Percentiles rank a stretch among this genome's conserved stretches.
phyloP scores from a whole-genome alignment of 2,888 invertebrate species.

The Tipula confusa region DNA sequence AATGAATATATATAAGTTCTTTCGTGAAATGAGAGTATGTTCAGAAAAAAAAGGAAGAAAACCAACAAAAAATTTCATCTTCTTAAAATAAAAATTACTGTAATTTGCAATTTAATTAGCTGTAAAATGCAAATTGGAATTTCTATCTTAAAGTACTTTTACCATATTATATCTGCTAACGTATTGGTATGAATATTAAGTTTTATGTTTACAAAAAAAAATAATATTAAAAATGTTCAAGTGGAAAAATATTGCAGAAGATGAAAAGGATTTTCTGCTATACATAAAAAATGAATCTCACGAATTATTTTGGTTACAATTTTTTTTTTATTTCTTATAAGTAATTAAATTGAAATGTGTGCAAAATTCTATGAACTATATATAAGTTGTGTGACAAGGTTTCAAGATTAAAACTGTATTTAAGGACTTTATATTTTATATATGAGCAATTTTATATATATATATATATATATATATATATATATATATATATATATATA shows the following conservation, averaged over 20 bases:
- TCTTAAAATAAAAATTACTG: neutral
- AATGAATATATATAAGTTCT: neutral
- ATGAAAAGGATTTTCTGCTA: neutral
- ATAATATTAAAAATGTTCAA: neutral
- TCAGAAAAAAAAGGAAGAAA: neutral
- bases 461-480: too few relatives aligned
- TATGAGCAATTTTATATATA: too few relatives aligned
- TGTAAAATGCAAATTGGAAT: constrained; percentile 12
- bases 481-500: too few relatives aligned
- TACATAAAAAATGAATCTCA: neutral
- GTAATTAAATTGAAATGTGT: neutral
- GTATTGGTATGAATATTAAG: neutral
- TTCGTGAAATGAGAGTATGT: neutral
- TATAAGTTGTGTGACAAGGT: too few relatives aligned
- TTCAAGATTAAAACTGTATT: too few relatives aligned
- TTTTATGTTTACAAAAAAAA: neutral
- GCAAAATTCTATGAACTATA: neutral
- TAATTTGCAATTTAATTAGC: constrained; percentile 20
- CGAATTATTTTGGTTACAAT: neutral
- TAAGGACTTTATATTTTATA: too few relatives aligned
- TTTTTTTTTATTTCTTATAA: neutral
- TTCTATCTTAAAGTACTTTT: neutral
- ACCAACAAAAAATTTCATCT: neutral
- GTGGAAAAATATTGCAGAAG: neutral
- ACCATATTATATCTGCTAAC: neutral